Percentiles rank a stretch among this genome's conserved stretches.
phyloP scores from a whole-genome alignment of 2,888 invertebrate genomes.

The Cataglyphis altisquamis region DNA sequence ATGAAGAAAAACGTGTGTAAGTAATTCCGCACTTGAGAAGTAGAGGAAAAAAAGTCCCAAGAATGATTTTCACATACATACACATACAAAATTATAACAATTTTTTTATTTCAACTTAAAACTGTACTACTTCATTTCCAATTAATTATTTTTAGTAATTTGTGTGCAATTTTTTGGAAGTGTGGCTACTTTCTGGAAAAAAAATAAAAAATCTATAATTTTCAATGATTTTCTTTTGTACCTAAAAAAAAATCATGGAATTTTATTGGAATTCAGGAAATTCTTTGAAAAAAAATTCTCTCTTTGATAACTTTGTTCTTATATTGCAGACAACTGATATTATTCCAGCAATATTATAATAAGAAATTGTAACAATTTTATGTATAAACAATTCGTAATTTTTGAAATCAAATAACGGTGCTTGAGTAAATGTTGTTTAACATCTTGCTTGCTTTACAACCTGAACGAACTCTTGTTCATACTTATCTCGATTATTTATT shows the following conservation, averaged over 20 bases:
- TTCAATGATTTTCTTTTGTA: too few species aligned
- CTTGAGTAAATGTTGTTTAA: not conserved
- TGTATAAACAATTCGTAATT: not conserved
- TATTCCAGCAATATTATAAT: not conserved
- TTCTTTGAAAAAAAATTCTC: too few species aligned
- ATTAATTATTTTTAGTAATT: not conserved
- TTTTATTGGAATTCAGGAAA: too few species aligned
- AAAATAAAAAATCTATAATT: too few species aligned
- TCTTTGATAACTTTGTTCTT: too few species aligned
- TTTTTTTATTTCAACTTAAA: not conserved
- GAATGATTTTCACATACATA: not conserved
- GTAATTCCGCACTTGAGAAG: not conserved
- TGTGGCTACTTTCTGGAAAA: too few species aligned
- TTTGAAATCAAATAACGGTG: not conserved
- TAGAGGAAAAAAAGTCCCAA: not conserved
- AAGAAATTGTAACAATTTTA: constrained; percentile 1
- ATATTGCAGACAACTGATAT: too few species aligned
- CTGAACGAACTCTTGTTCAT: not conserved
- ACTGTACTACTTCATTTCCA: not conserved
- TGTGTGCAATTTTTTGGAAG: not conserved
- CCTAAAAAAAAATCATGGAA: too few species aligned
- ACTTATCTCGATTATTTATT: not conserved
- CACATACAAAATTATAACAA: not conserved
- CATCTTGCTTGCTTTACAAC: not conserved
- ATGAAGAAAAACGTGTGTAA: constrained; percentile 10